Conservation (phyloP, 2,888 invertebrate genomes). For the Rhagonycha lutea region DNA sequence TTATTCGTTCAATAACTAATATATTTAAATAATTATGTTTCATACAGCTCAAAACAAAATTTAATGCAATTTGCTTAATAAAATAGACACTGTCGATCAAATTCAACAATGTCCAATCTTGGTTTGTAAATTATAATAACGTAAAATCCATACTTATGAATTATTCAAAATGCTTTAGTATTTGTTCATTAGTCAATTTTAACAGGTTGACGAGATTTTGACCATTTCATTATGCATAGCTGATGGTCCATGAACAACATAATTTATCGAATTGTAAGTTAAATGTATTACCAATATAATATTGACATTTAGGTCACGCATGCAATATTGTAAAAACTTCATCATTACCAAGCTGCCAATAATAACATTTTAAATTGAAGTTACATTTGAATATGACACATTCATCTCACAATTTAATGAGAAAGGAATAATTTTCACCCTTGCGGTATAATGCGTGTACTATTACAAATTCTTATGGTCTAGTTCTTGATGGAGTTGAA, state of each 20-base stretch:
- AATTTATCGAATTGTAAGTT: constrained; percentile 10
- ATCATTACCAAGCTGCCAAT: not conserved
- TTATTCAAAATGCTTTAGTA: constrained; percentile 10
- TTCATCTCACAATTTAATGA: not conserved
- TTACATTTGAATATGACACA: not conserved
- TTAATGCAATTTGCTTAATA: not conserved
- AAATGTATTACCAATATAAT: constrained; percentile 9
- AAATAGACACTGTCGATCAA: not conserved
- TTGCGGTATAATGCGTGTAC: not conserved
- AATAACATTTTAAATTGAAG: not conserved
- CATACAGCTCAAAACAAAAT: not conserved
- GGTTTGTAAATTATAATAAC: constrained; percentile 5
- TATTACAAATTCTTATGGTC: not conserved
- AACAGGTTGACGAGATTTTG: constrained; percentile 21
- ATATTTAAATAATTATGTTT: not conserved
- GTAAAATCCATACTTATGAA: constrained; percentile 20
- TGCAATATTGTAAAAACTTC: not conserved
- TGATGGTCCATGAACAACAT: constrained; percentile 16
- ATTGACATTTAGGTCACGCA: not conserved
- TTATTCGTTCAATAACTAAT: not conserved
- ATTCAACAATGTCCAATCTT: not conserved
- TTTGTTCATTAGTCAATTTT: constrained; percentile 20
- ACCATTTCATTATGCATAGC: constrained; percentile 1
- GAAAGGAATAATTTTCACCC: not conserved
- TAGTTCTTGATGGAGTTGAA: no score